Base-by-base conservation (phyloP, 2,797 vertebrate species). In the Mycteria americana region DNA sequence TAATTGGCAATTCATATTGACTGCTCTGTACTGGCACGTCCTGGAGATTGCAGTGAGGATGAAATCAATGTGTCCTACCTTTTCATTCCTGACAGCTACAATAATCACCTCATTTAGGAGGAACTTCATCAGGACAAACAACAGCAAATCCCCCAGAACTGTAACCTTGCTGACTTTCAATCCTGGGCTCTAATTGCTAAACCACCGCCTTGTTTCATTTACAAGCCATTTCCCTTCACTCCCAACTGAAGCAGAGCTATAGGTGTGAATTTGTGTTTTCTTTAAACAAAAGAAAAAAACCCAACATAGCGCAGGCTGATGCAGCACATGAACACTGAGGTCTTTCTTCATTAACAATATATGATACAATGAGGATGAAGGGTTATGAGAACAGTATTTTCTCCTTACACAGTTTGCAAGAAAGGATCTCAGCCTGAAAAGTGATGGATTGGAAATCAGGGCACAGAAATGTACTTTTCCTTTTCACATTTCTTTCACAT, bases 41-140 rank as follows among this genome's bases (percentile, higher is more conserved):
- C 89, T 33, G 85, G 73, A 87, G 93, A 88, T 64, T 89, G 91
- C 86, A 46, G 92, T 8, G 72, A 39, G 84, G 78, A 21, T 80
- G 85, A 83, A 83, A 97, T 97, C 96, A 69, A 94, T 97, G 95
- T n/a, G 68, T 84, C 53, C 91, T 90, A 81, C 89, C 92, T 92
- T 91, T 94, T 91, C 73, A 69, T 86, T 75, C 95, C 95, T 96
- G 96, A 90, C 94, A 88, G 88, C 94, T 87, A 73, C 95, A 91
- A 94, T 94, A 91, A 96, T 96, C 89, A 86, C 79, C 94, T 95
- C 91, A 51, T 92, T 96, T 78, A 78, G 87, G 69, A 89, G 68
- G 53, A 93, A 90, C 92, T 92, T 96, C 85, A 88, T 93, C 88
- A 78, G 85, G 92, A 92, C 85, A 92, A 83, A 81, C 95, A 92